phyloP scores from a whole-genome alignment of 2,797 vertebrate species.

The Anguilla anguilla region DNA sequence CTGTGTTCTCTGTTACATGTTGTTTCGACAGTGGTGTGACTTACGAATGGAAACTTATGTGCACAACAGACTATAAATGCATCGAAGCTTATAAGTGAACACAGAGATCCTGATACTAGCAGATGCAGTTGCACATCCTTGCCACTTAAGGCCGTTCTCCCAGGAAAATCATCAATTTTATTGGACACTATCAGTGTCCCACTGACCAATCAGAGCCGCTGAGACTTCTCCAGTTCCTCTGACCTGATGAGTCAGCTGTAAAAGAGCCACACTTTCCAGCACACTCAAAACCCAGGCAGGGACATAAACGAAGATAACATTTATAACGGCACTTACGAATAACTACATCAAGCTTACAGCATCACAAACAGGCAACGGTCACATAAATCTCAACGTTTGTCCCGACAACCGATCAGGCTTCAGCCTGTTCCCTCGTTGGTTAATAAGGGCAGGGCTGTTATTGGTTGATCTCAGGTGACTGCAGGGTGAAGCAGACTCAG shows the following conservation, averaged over 20 bases:
- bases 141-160: background rate
- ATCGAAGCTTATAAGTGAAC: constrained; percentile 24
- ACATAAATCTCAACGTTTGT: too few species aligned
- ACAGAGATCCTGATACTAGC: background rate
- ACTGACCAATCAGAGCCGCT: constrained; percentile 36
- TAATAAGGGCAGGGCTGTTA: too few species aligned
- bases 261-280: background rate
- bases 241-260: constrained; percentile 37
- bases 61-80: too few species aligned
- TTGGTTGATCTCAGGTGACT: too few species aligned
- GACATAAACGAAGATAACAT: background rate
- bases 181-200: constrained; percentile 26
- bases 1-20: too few species aligned
- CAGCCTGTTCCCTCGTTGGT: too few species aligned
- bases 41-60: too few species aligned
- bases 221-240: constrained; percentile 45
- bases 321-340: background rate
- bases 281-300: background rate
- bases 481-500: too few species aligned
- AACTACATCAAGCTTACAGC: background rate
- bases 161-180: constrained; percentile 37
- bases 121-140: background rate
- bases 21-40: too few species aligned
- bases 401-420: too few species aligned
- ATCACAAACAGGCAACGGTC: background rate